These are phyloP conservation scores for Chrysogorgia sp. DNA, from an alignment of 92 coral and sea anemone genomes.

Conservation along the genomic window DNA sequence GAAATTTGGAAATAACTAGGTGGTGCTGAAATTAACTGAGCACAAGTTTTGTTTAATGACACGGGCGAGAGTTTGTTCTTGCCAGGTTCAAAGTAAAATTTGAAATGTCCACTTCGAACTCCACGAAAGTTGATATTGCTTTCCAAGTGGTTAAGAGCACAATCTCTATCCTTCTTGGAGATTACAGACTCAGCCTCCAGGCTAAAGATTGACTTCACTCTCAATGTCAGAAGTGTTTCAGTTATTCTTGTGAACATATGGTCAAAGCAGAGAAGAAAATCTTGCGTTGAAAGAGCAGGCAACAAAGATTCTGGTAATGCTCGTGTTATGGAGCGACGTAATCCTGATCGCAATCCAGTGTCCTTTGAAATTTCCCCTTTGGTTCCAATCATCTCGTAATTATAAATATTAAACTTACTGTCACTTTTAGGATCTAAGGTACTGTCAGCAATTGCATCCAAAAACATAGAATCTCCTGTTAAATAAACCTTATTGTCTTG, in stretches of 20 bases:
- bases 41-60: constrained; percentile 42
- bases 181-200: constrained; percentile 28
- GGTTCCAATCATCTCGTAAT: constrained; percentile 49
- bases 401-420: constrained; percentile 44
- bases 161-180: constrained; percentile 17
- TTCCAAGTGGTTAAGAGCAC: constrained; percentile 27
- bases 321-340: constrained; percentile 28
- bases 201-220: constrained; percentile 23
- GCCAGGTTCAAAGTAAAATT: constrained; percentile 37
- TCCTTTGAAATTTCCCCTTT: constrained; percentile 35
- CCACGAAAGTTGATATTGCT: constrained; percentile 42
- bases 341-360: constrained; percentile 56
- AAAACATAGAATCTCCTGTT: constrained; percentile 49
- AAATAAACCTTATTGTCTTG: constrained; percentile 1
- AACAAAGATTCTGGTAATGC: constrained; percentile 51
- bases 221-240: constrained; percentile 33
- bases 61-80: constrained; percentile 49
- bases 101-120: constrained; percentile 39
- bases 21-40: constrained; percentile 47
- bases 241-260: constrained; percentile 55
- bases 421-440: constrained; percentile 49
- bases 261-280: constrained; percentile 39
- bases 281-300: constrained; percentile 47
- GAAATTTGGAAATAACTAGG: constrained; percentile 22
- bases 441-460: constrained; percentile 46